Percentiles rank a stretch among this genome's conserved stretches.
phyloP scores from a whole-genome alignment of 2,797 vertebrate genomes.

The Spea hammondii region DNA sequence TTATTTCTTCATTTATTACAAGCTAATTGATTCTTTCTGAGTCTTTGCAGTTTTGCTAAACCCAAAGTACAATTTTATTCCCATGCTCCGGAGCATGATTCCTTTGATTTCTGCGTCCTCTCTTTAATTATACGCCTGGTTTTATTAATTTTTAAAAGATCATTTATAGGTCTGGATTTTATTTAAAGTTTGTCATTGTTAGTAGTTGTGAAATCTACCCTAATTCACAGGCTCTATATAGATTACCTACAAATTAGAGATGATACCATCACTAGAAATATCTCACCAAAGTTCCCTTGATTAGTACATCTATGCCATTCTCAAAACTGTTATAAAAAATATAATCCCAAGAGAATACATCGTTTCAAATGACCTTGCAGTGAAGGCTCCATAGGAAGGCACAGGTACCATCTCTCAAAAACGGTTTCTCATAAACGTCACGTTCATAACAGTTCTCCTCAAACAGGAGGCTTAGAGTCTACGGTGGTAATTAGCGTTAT shows the following conservation, averaged over 20 bases:
- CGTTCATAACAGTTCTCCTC: not conserved
- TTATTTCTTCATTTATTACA: slow-evolving; percentile 17
- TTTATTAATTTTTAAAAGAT: slow-evolving; percentile 6
- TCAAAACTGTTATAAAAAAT: too few relatives aligned
- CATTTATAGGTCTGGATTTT: slow-evolving; percentile 7
- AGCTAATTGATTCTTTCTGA: slow-evolving; percentile 21
- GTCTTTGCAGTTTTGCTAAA: slow-evolving; percentile 7
- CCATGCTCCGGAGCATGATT: not conserved
- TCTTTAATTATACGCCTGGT: slow-evolving; percentile 32
- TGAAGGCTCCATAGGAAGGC: too few relatives aligned
- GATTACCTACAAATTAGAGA: too few relatives aligned
- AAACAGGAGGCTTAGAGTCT: not conserved
- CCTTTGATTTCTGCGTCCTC: slow-evolving; percentile 21
- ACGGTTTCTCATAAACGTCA: not conserved
- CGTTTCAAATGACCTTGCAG: not conserved
- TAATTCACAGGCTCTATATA: too few relatives aligned
- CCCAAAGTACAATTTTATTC: not conserved
- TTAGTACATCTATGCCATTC: too few relatives aligned
- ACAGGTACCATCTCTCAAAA: not conserved
- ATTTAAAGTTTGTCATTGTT: not conserved
- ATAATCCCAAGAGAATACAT: not conserved
- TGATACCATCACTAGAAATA: too few relatives aligned
- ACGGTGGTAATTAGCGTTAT: not conserved
- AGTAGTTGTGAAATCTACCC: slow-evolving; percentile 25
- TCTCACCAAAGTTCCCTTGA: too few relatives aligned